phyloP scores from a whole-genome alignment of 64 coral and sea anemone species.

The Montipora efflorescens region DNA sequence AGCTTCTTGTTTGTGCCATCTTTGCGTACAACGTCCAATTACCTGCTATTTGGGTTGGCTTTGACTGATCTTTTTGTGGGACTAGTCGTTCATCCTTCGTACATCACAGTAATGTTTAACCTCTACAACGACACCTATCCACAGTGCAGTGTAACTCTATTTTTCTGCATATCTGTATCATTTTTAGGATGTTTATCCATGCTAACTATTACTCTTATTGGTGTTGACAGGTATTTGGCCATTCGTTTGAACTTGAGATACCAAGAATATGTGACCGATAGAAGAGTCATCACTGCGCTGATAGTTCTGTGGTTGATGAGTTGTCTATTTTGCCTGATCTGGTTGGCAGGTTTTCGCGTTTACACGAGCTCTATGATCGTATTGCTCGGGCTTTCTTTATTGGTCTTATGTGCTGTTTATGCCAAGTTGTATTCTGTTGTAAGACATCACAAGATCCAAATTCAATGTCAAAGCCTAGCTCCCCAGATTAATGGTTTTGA shows the following conservation, averaged over 20 bases:
- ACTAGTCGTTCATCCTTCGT: constrained; percentile 19
- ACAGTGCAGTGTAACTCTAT: not conserved
- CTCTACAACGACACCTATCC: not conserved
- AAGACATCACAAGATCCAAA: not conserved
- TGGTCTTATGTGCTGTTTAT: constrained; percentile 8
- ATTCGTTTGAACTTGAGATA: constrained; percentile 15
- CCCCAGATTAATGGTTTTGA: not conserved
- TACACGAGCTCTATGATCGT: not conserved
- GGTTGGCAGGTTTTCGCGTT: constrained; percentile 8
- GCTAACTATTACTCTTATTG: not conserved
- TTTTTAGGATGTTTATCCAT: not conserved
- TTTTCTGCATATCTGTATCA: not conserved
- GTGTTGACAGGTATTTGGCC: constrained; percentile 7
- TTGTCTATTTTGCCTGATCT: not conserved
- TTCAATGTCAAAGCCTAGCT: not conserved
- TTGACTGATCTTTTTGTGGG: constrained; percentile 28
- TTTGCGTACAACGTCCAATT: not conserved
- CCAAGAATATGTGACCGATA: not conserved
- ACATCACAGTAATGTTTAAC: not conserved
- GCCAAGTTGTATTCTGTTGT: not conserved
- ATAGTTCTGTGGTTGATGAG: not conserved
- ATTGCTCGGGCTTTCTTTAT: not conserved
- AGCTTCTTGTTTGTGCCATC: constrained; percentile 4
- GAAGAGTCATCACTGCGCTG: not conserved
- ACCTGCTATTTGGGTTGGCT: not conserved